phyloP scores from a whole-genome alignment of 2,888 invertebrate genomes.

The Agapetus fuscipes region DNA sequence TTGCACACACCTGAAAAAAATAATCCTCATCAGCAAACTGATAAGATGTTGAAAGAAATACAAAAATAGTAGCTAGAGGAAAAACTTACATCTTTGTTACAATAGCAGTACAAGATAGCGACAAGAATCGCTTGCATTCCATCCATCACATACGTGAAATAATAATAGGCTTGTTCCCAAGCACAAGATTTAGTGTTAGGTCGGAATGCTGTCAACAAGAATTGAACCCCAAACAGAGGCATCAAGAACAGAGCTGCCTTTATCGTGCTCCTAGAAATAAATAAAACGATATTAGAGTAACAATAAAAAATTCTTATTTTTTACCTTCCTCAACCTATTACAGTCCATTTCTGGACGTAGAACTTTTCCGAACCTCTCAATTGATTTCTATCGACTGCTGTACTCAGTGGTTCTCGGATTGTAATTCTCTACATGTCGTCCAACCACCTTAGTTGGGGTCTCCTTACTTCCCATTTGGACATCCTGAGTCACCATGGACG shows the following conservation, averaged over 20 bases:
- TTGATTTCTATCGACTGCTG: too few relatives aligned
- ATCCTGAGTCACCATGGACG: too few relatives aligned
- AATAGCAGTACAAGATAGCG: conserved; percentile 56
- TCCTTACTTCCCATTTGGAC: too few relatives aligned
- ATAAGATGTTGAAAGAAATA: conserved; percentile 4
- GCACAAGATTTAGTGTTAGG: conserved; percentile 42
- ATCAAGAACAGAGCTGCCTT: conserved; percentile 58
- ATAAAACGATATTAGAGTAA: too few relatives aligned
- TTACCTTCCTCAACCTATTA: too few relatives aligned
- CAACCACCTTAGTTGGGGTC: too few relatives aligned
- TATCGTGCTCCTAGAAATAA: conserved; percentile 44
- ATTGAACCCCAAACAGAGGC: conserved; percentile 61
- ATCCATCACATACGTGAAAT: conserved; percentile 48
- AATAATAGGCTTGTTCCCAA: conserved; percentile 48
- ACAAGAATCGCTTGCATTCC: conserved; percentile 53
- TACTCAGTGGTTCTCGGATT: too few relatives aligned
- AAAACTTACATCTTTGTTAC: conserved; percentile 49
- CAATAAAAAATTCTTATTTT: too few relatives aligned
- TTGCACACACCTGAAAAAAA: conserved; percentile 32
- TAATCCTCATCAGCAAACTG: too few relatives aligned
- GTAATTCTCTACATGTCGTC: too few relatives aligned
- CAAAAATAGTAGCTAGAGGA: background rate
- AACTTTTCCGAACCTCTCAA: too few relatives aligned
- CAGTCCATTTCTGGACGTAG: too few relatives aligned
- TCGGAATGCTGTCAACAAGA: conserved; percentile 49